Percentiles rank a stretch among this genome's conserved stretches.
Evolutionary conservation across 2,888 invertebrate species (phyloP).

Genomic region (Cremastobaeus sp.): DNA sequence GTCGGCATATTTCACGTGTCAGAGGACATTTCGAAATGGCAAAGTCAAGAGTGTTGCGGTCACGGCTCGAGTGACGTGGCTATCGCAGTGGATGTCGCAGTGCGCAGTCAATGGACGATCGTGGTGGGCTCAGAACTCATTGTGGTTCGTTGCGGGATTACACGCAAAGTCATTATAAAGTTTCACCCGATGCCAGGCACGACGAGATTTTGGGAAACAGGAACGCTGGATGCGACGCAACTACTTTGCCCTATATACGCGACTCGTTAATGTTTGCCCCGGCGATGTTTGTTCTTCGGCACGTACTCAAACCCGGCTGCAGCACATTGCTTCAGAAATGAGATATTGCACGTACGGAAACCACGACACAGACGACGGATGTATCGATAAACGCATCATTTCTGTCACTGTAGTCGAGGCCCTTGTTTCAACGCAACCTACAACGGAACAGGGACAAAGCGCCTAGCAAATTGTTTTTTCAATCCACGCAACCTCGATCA

Average conservation of each 20-base stretch:
- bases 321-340: constrained; percentile 51
- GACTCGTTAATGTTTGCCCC: constrained; percentile 58
- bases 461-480: constrained; percentile 30
- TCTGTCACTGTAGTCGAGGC: constrained; percentile 23
- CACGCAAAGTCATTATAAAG: constrained; percentile 62
- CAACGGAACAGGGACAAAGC: constrained; percentile 9
- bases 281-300: constrained; percentile 57
- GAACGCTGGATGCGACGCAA: constrained; percentile 30
- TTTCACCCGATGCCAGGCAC: constrained; percentile 40
- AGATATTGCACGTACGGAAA: constrained; percentile 58
- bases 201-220: constrained; percentile 50
- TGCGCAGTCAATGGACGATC: constrained; percentile 50
- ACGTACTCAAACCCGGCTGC: constrained; percentile 41
- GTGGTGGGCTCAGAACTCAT: constrained; percentile 54
- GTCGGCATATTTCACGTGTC: constrained; percentile 44
- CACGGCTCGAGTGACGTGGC: constrained; percentile 43
- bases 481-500: constrained; percentile 4
- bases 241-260: constrained; percentile 50
- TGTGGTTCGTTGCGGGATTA: constrained; percentile 54
- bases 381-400: constrained; percentile 53
- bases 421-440: constrained; percentile 12
- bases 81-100: constrained; percentile 34
- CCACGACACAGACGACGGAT: constrained; percentile 44
- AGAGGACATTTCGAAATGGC: constrained; percentile 53
- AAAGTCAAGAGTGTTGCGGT: constrained; percentile 56